Conservation (phyloP, 2,113 vertebrate genomes). For the Ia io region DNA sequence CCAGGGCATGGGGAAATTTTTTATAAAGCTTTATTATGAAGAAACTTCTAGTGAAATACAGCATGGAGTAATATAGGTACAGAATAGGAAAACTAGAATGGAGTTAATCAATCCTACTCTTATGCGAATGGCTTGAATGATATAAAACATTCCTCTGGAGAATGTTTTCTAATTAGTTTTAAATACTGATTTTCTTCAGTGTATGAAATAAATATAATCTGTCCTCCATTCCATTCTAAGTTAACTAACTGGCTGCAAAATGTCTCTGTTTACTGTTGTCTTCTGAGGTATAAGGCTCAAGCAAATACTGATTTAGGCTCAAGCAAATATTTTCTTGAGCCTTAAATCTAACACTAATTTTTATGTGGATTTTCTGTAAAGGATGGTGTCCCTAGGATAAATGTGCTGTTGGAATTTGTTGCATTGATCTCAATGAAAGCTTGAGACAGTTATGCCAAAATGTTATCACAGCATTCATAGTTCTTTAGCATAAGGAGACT, state of each 20-base stretch:
- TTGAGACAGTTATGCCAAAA: neutral
- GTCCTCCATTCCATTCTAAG: neutral
- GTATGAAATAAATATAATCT: neutral
- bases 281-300: conserved; percentile 22
- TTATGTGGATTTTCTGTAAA: conserved; percentile 4
- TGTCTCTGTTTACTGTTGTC: neutral
- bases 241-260: conserved; percentile 11
- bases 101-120: neutral
- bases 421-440: neutral
- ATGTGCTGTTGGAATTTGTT: neutral
- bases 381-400: neutral
- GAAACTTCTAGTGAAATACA: neutral
- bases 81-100: neutral
- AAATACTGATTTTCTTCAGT: conserved; percentile 38
- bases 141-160: neutral
- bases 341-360: conserved; percentile 2
- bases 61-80: neutral
- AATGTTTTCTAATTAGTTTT: conserved; percentile 24
- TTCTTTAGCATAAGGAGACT: neutral
- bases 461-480: neutral
- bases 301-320: neutral
- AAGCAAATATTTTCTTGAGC: conserved; percentile 21
- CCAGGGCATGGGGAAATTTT: neutral
- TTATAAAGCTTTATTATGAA: neutral
- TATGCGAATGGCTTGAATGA: neutral